A percentile compares a stretch with the other conserved stretches of the same genome.
phyloP scores from a whole-genome alignment of 1,140 invertebrate genomes.

The Rhopalosiphum padi region DNA sequence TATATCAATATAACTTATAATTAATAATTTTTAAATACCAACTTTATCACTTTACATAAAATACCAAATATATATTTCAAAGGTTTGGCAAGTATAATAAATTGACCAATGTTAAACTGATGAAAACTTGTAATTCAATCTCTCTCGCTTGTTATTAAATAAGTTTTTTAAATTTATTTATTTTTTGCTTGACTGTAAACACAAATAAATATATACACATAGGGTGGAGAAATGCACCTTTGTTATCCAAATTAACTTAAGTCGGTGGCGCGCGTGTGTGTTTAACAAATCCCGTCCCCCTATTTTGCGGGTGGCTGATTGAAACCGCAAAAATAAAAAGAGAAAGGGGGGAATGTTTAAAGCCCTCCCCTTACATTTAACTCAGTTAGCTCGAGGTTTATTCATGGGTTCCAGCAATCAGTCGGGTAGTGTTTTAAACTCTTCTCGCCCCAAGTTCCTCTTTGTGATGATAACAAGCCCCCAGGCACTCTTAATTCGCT shows the following conservation, averaged over 20 bases:
- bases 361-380: slow-evolving; percentile 40
- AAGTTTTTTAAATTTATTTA: slow-evolving; percentile 8
- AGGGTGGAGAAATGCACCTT: slow-evolving; percentile 39
- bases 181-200: neutral
- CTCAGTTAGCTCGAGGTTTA: slow-evolving; percentile 49
- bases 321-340: slow-evolving; percentile 54
- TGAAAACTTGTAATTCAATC: neutral
- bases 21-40: neutral
- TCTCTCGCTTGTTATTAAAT: neutral
- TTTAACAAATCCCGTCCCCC: slow-evolving; percentile 53
- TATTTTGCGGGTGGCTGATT: slow-evolving; percentile 57
- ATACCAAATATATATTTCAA: neutral
- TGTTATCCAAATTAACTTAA: slow-evolving; percentile 58
- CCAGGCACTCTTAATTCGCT: slow-evolving; percentile 50
- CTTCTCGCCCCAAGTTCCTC: slow-evolving; percentile 49
- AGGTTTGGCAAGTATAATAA: neutral
- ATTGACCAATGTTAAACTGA: neutral
- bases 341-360: slow-evolving; percentile 34
- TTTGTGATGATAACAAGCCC: slow-evolving; percentile 55
- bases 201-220: slow-evolving; percentile 30
- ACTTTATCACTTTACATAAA: neutral
- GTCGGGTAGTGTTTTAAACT: slow-evolving; percentile 54
- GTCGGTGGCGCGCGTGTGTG: slow-evolving; percentile 19
- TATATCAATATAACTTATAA: neutral
- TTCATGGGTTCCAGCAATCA: slow-evolving; percentile 50